Evolutionary conservation across 2,797 vertebrate species (phyloP).

Genomic region (Lagorchestes hirsutus): DNA sequence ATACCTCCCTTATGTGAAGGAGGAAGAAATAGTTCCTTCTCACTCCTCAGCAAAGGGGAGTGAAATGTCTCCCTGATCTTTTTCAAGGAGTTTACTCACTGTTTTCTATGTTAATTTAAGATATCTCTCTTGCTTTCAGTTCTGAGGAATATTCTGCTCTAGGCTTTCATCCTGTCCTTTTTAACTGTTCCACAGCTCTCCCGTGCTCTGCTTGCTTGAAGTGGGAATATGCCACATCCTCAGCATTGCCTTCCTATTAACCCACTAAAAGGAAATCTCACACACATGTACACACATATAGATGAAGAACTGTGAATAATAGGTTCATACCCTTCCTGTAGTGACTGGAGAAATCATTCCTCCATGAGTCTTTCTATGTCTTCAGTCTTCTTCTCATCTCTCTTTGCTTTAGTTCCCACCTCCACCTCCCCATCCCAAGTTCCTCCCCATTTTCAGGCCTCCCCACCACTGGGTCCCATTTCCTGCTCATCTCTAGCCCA

Average conservation of each 20-base stretch:
- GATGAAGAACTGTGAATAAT: background rate
- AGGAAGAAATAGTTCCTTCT: slow-evolving; percentile 36
- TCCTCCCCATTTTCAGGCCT: slow-evolving; percentile 65
- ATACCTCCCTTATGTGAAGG: background rate
- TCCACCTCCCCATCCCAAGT: slow-evolving; percentile 48
- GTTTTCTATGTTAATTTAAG: slow-evolving; percentile 2
- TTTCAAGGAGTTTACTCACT: background rate
- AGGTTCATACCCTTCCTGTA: background rate
- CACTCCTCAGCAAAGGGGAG: background rate
- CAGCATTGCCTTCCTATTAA: slow-evolving; percentile 30
- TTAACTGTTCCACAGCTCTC: slow-evolving; percentile 1
- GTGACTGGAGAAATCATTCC: background rate
- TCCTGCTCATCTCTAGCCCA: slow-evolving; percentile 81
- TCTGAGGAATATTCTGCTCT: background rate
- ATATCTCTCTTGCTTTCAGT: background rate
- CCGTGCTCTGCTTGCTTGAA: slow-evolving; percentile 54
- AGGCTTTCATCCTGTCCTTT: slow-evolving; percentile 30
- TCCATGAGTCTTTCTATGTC: slow-evolving; percentile 7
- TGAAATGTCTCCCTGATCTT: slow-evolving; percentile 1
- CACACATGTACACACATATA: background rate
- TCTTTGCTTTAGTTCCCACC: background rate
- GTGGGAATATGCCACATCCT: slow-evolving; percentile 13
- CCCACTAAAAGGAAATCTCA: slow-evolving; percentile 39
- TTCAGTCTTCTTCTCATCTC: background rate
- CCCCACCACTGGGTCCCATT: slow-evolving; percentile 71